These are phyloP conservation scores for Glareola pratincola DNA, from an alignment of 2,113 vertebrate genomes.

Conservation along the genomic window DNA sequence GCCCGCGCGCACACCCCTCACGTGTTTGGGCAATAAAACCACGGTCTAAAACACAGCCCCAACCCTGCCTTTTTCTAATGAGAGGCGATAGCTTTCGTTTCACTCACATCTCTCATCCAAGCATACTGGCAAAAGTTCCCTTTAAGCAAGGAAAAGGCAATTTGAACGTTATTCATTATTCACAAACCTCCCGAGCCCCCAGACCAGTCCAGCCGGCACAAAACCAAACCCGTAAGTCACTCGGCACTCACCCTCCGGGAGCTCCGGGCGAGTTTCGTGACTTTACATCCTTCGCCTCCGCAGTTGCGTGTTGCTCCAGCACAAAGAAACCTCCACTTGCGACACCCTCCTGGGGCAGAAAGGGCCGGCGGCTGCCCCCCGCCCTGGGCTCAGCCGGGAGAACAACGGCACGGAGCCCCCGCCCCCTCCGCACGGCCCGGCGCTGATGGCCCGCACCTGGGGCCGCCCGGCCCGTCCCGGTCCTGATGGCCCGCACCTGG, in stretches of 20 bases:
- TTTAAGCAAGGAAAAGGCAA: neutral
- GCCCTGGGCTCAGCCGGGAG: fast-evolving
- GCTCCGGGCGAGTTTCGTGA: fast-evolving
- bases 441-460: too few relatives aligned
- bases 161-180: neutral
- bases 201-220: neutral
- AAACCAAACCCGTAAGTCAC: fast-evolving
- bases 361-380: fast-evolving
- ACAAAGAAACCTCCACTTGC: fast-evolving
- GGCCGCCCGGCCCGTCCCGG: too few relatives aligned
- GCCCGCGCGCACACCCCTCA: neutral
- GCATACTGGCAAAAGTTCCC: fast-evolving
- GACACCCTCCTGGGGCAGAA: fast-evolving
- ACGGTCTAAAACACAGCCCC: neutral
- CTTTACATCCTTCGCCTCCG: fast-evolving
- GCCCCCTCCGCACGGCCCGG: too few relatives aligned
- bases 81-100: fast-evolving
- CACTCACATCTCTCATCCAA: fast-evolving
- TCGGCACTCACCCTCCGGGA: neutral
- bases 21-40: fast-evolving
- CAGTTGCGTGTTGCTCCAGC: fast-evolving
- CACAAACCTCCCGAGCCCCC: neutral
- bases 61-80: neutral
- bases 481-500: too few relatives aligned
- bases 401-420: fast-evolving